Conservation (phyloP, 1,140 invertebrate genomes). For the Pseudoatta argentina region DNA sequence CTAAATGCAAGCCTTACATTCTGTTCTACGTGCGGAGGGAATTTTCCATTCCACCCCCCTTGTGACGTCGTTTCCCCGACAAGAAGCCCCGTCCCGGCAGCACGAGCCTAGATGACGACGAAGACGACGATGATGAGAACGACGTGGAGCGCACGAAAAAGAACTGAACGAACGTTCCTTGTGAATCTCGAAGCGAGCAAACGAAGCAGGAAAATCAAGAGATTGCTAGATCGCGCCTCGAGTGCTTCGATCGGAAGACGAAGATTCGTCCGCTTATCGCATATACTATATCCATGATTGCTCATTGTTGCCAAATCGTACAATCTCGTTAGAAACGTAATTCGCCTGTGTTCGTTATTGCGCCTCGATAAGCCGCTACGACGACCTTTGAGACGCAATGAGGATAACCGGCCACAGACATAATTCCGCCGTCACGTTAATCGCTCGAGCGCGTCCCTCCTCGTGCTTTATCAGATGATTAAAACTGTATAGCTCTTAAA, state of each 20-base stretch:
- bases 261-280: constrained; percentile 26
- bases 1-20: constrained; percentile 94
- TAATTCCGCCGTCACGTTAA: constrained; percentile 27
- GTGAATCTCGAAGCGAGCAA: constrained; percentile 51
- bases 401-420: constrained; percentile 20
- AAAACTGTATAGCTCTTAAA: background rate
- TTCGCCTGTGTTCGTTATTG: constrained; percentile 38
- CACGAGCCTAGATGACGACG: constrained; percentile 69
- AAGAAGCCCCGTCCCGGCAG: constrained; percentile 75
- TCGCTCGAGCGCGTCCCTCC: constrained; percentile 45
- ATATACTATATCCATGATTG: constrained; percentile 42
- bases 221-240: background rate
- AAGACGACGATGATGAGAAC: constrained; percentile 70
- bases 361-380: background rate
- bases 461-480: constrained; percentile 42
- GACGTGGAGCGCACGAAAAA: constrained; percentile 59
- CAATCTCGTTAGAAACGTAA: constrained; percentile 38
- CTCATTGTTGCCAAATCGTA: constrained; percentile 61
- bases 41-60: constrained; percentile 85
- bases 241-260: constrained; percentile 55
- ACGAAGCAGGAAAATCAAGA: constrained; percentile 35
- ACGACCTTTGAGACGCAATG: constrained; percentile 52
- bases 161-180: constrained; percentile 60
- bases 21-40: constrained; percentile 94
- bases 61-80: constrained; percentile 81